Percentiles rank a stretch among this genome's conserved stretches.
Evolutionary conservation across 1,140 invertebrate species (phyloP).

Genomic region (Plectrocnemia conspersa): DNA sequence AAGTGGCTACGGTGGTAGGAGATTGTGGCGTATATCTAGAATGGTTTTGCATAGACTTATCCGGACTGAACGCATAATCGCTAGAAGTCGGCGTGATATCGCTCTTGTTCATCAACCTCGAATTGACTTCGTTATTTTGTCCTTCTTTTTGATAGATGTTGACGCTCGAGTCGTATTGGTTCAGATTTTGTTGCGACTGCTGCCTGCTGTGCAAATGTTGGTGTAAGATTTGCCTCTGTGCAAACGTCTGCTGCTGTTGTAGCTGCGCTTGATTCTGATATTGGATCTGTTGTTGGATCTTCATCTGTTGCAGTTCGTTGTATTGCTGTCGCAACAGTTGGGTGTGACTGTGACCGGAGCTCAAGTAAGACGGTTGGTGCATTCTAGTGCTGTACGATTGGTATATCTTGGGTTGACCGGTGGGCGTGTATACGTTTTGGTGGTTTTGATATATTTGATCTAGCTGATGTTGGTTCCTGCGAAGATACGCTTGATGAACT

Average conservation of each 20-base stretch:
- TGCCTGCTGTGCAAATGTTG: conserved; percentile 51
- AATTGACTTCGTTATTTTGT: conserved; percentile 27
- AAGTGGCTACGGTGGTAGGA: conserved; percentile 5
- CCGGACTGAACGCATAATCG: conserved; percentile 30
- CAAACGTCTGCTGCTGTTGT: conserved; percentile 58
- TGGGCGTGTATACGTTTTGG: conserved; percentile 47
- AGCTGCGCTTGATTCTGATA: conserved; percentile 58
- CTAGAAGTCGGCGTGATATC: conserved; percentile 24
- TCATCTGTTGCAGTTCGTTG: conserved; percentile 58
- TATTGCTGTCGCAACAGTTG: conserved; percentile 54
- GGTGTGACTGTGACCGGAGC: conserved; percentile 46
- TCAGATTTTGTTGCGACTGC: conserved; percentile 40
- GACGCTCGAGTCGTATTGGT: conserved; percentile 22
- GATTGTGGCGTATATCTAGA: conserved; percentile 14
- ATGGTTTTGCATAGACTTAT: conserved; percentile 27
- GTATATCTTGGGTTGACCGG: conserved; percentile 47
- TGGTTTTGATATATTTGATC: conserved; percentile 54
- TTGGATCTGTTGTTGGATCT: conserved; percentile 56
- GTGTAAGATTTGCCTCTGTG: conserved; percentile 52
- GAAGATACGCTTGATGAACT: conserved; percentile 50
- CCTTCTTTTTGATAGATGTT: conserved; percentile 9
- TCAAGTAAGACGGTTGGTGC: conserved; percentile 25
- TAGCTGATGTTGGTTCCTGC: conserved; percentile 47
- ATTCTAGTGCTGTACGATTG: conserved; percentile 49
- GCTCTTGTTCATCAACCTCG: conserved; percentile 18